phyloP scores from a whole-genome alignment of 1,140 invertebrate genomes.

The Prorops nasuta region DNA sequence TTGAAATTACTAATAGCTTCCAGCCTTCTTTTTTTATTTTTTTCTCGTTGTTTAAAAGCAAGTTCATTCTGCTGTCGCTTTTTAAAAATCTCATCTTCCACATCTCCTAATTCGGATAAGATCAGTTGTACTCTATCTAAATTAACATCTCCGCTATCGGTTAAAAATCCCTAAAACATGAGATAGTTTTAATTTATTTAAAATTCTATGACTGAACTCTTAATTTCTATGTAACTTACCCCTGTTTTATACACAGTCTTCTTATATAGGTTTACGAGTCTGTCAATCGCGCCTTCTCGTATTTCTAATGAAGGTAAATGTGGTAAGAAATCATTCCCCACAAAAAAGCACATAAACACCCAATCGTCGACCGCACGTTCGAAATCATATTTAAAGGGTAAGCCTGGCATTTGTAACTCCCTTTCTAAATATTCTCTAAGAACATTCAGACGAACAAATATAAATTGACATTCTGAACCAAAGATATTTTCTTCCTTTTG shows the following conservation, averaged over 20 bases:
- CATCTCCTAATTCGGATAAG: constrained; percentile 87
- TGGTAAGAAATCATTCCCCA: constrained; percentile 99
- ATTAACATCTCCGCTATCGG: constrained; percentile 91
- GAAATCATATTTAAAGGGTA: constrained; percentile 89
- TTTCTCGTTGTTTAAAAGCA: constrained; percentile 75
- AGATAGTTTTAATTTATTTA: background rate
- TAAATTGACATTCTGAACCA: constrained; percentile 75
- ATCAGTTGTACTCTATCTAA: constrained; percentile 92
- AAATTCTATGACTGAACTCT: constrained; percentile 10
- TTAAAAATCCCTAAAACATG: constrained; percentile 85
- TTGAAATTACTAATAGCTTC: constrained; percentile 59
- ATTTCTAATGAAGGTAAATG: constrained; percentile 98
- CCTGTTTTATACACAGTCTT: constrained; percentile 90
- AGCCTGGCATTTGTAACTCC: constrained; percentile 88
- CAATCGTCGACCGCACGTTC: constrained; percentile 95
- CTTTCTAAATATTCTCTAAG: constrained; percentile 92
- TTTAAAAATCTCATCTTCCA: constrained; percentile 98
- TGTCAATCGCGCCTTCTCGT: constrained; percentile 95
- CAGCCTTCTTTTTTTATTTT: constrained; percentile 63
- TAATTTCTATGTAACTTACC: constrained; percentile 57
- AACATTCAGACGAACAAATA: constrained; percentile 89
- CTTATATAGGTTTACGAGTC: constrained; percentile 93
- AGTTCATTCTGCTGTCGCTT: constrained; percentile 84
- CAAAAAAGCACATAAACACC: constrained; percentile 99
- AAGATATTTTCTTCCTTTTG: constrained; percentile 60